Evolutionary conservation across 2,888 invertebrate genomes (phyloP), one percentile per base, ranked within the genome.

Genomic region (Automeris io): DNA sequence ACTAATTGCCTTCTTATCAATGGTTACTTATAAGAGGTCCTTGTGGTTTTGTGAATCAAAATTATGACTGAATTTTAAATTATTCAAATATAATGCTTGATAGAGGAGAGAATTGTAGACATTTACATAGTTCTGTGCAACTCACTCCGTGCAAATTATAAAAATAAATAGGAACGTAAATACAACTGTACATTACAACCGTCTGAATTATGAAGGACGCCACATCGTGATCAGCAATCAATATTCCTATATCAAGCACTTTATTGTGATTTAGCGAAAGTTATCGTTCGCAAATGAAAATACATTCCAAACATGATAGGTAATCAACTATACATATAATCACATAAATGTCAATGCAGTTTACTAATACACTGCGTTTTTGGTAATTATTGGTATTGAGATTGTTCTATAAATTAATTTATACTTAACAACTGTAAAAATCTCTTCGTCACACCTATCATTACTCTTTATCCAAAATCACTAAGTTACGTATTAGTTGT

Each of bases 1-100:
- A 83, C 79, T 83, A 85, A 82, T 82, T 77, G 83, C 83, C 83
- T 82, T 86, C 85, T 85, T 80, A 85, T 85, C 85, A 85, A 86
- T 85, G 85, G 85, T 86, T 85, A 85, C 75, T 81, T 82, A 85
- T 85, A 87, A 86, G 87, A 87, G 87, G 87, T 87, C 87, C 83
- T 80, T 87, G 74, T 80, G 87, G 87, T 87, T 87, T 82, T 83
- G 79, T 78, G 75, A 74, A 76, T 75, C 74, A 70, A 71, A 73
- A 70, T 69, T 61, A 62, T 62, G 56, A 58, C 59, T 57, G 51
- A 55, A 57, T 61, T 52, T 54, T 43, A 39, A 32, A 42, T 46
- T 43, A 46, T 54, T 57, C 44, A 55, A 51, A 55, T 64, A 63
- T 54, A 72, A 71, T 72, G 76, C 70, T 70, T 62, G 62, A 61